These are phyloP conservation scores for Platygyra sinensis DNA, from an alignment of 64 coral and sea anemone species.

Conservation along the genomic window DNA sequence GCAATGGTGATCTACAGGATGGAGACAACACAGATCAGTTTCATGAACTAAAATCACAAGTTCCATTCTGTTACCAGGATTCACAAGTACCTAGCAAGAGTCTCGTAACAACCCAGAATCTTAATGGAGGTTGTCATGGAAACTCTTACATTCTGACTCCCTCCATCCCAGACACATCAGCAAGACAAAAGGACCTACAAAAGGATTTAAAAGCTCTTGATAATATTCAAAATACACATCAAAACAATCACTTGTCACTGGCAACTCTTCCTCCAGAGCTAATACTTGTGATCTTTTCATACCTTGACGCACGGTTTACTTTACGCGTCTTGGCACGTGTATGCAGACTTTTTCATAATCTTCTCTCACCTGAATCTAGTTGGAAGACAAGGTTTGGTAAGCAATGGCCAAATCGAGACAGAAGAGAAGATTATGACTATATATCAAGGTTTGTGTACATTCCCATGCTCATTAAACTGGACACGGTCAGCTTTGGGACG, in stretches of 20 bases:
- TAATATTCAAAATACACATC: background rate
- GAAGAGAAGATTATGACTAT: slow-evolving; percentile 78
- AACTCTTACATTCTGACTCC: background rate
- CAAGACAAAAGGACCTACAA: background rate
- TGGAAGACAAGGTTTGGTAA: slow-evolving; percentile 98
- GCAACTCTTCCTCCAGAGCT: slow-evolving; percentile 84
- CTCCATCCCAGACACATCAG: background rate
- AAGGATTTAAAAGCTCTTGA: background rate
- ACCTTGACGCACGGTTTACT: slow-evolving; percentile 87
- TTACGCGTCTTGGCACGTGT: slow-evolving; percentile 68
- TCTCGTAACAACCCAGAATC: background rate
- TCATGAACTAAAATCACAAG: background rate
- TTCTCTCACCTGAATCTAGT: slow-evolving; percentile 74
- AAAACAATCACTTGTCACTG: slow-evolving; percentile 20
- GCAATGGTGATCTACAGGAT: background rate
- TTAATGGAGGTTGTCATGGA: background rate
- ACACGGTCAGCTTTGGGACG: too few species aligned
- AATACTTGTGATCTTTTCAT: slow-evolving; percentile 86
- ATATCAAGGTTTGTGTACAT: slow-evolving; percentile 72
- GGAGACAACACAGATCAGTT: background rate
- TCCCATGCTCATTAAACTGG: background rate
- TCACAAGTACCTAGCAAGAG: background rate
- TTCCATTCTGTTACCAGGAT: background rate
- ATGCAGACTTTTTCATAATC: slow-evolving; percentile 87
- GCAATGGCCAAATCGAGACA: slow-evolving; percentile 78